Evolutionary conservation across 2,113 vertebrate species (phyloP).

Genomic region (Forbesichthys papilliferus): DNA sequence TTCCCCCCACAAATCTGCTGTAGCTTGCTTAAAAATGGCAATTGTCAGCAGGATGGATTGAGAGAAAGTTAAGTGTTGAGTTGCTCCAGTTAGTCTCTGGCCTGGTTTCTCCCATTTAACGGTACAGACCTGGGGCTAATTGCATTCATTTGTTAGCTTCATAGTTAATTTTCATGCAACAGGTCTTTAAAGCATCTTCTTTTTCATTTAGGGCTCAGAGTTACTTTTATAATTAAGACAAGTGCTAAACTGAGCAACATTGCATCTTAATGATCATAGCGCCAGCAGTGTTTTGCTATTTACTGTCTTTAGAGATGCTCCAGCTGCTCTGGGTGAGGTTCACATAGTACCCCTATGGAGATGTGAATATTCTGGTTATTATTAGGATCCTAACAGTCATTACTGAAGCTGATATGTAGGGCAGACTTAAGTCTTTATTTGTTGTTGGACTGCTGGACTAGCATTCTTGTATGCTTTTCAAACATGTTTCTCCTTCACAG

Average conservation of each 20-base stretch:
- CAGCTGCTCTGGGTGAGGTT: slow-evolving; percentile 48
- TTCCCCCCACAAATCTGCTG: slow-evolving; percentile 26
- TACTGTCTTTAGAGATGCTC: slow-evolving; percentile 44
- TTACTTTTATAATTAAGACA: slow-evolving; percentile 56
- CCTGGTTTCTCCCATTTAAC: slow-evolving; percentile 64
- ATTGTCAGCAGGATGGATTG: slow-evolving; percentile 46
- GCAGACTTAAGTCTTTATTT: slow-evolving; percentile 45
- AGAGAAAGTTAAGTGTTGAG: slow-evolving; percentile 43
- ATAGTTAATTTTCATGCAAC: slow-evolving; percentile 70
- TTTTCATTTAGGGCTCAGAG: slow-evolving; percentile 29
- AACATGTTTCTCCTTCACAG: not conserved
- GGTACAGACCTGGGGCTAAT: slow-evolving; percentile 60
- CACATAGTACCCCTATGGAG: slow-evolving; percentile 46
- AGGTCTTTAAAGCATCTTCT: slow-evolving; percentile 51
- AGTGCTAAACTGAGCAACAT: slow-evolving; percentile 53
- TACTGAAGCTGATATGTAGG: slow-evolving; percentile 58
- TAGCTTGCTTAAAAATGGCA: slow-evolving; percentile 33
- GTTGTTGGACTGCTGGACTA: slow-evolving; percentile 18
- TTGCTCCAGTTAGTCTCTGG: slow-evolving; percentile 55
- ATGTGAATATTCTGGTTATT: slow-evolving; percentile 56
- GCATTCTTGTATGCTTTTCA: slow-evolving; percentile 44
- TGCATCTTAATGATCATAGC: slow-evolving; percentile 47
- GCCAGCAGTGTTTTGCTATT: slow-evolving; percentile 32
- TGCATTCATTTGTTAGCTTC: slow-evolving; percentile 76
- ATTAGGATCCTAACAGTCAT: slow-evolving; percentile 54